These are phyloP conservation scores for Coelopa pilipes DNA, from an alignment of 2,888 invertebrate species.

Conservation along the genomic window DNA sequence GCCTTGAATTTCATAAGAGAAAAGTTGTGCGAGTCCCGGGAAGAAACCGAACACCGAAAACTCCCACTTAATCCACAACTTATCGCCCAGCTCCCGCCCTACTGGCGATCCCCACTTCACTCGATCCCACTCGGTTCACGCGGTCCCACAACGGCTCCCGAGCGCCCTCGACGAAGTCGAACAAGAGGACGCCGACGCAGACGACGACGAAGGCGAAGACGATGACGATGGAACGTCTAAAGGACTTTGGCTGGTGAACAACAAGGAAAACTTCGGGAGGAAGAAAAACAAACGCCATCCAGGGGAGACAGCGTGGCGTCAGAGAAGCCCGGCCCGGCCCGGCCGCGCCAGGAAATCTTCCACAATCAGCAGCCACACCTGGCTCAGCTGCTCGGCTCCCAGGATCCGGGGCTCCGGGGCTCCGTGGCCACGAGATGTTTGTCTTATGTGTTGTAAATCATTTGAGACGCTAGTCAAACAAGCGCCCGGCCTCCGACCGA, in stretches of 20 bases:
- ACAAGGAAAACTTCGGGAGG: conserved; percentile 9
- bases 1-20: too few species aligned
- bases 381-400: not conserved
- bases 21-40: too few species aligned
- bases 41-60: too few species aligned
- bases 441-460: conserved; percentile 31
- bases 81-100: too few species aligned
- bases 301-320: not conserved
- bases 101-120: too few species aligned
- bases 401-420: not conserved
- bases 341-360: not conserved
- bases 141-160: too few species aligned
- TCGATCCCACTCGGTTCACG: too few species aligned
- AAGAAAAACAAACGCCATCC: not conserved
- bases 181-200: not conserved
- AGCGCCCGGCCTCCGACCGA: conserved; percentile 2
- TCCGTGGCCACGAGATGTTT: conserved; percentile 8
- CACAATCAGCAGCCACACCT: conserved; percentile 15
- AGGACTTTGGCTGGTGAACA: conserved; percentile 7
- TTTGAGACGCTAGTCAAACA: conserved; percentile 34
- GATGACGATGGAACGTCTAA: not conserved
- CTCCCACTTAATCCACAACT: too few species aligned
- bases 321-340: not conserved
- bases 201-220: too few species aligned
- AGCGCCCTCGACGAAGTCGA: not conserved